Evolutionary conservation across 2,113 vertebrate species (phyloP), one percentile per base, ranked within the genome.

Genomic region (Myiozetetes cayanensis): DNA sequence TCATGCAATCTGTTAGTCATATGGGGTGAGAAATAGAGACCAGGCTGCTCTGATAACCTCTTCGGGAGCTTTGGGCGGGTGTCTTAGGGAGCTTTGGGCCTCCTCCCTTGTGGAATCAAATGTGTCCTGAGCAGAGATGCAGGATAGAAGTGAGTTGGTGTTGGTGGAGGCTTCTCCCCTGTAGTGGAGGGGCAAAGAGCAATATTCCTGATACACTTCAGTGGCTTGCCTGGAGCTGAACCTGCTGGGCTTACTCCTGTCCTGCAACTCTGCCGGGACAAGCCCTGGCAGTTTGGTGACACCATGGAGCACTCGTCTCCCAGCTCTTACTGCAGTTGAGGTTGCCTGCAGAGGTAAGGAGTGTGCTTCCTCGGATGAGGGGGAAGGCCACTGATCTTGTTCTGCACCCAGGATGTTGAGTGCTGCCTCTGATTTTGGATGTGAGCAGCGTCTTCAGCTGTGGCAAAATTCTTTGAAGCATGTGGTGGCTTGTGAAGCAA

Each of bases 21-120:
- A 59, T 22, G n/a, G 71, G 9, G 21, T 89, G 61, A 88, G 76
- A 81, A 93, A 90, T 14, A 44, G 85, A 88, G 76, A 89, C 47
- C 14, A 71, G 61, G 31, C 27, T 55, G 43, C 35, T 87, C 39
- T 55, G n/a, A 16, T 82, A 77, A 88, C 39, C 33, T 71, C 35
- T 61, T 46, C 1, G 24, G 53, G 61, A 85, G 14, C 24, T 84
- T 17, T 53, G 47, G 35, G 46, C 14, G 37, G 55, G 28, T 3
- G 2, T 33, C 9, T 37, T 25, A 13, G 21, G 39, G 58, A 75
- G 27, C 31, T 74, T 76, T n/a, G 43, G 47, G 20, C 44, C 24
- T 79, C n/a, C 56, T 74, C 81, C 39, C 10, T 47, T 82, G 39
- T 1, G 2, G 35, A 14, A 11, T 7, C 37, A 56, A 25, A 9